Evolutionary conservation across 2,888 invertebrate species (phyloP), one percentile per base, ranked within the genome.

Genomic region (Drosophila lacicola): DNA sequence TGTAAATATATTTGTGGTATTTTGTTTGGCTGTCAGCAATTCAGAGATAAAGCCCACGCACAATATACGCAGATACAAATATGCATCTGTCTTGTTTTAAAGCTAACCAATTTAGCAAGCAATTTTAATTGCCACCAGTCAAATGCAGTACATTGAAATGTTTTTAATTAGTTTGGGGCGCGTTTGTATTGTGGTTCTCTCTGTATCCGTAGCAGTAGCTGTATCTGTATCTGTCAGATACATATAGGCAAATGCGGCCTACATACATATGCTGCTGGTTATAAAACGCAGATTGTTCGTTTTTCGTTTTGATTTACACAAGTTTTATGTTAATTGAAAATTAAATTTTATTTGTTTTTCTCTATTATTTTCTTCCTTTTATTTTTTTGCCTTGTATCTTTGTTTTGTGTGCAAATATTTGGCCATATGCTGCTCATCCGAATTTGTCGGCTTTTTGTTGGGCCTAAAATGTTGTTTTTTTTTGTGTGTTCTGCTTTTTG

Each of bases 311-410:
- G 72, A 79, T 79, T 79, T 71, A 73, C 70, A 73, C 60, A 50
- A 73, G 51, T 46, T 65, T 71, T 74, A 70, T 88, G 86, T 62
- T 73, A 80, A 88, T 86, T 74, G 67, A 86, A 77, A 74, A 65
- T 64, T 25, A 47, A 54, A 51, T 58, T 64, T 42, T 70, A 36
- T 75, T 64, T 42, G 61, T 63, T 65, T 53, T 37, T 39, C 51
- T 54, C 33, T 42, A 36, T 36, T 36, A 13, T 14, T 9, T 14
- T 41, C 6, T 8, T 14, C 8, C 3, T 62, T 13, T 41, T 3
- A 6, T 41, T 2, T 29, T 44, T 14, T 19, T 55, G 25, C 34
- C 36, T 36, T 47, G 25, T 33, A 21, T 33, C 29, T 33, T 33
- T 25, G 51, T 10, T 63, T 50, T 45, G 44, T 67, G 49, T 50